A percentile compares a stretch with the other conserved stretches of the same genome.
phyloP scores from a whole-genome alignment of 2,797 vertebrate species.

The Poecilia wingei region DNA sequence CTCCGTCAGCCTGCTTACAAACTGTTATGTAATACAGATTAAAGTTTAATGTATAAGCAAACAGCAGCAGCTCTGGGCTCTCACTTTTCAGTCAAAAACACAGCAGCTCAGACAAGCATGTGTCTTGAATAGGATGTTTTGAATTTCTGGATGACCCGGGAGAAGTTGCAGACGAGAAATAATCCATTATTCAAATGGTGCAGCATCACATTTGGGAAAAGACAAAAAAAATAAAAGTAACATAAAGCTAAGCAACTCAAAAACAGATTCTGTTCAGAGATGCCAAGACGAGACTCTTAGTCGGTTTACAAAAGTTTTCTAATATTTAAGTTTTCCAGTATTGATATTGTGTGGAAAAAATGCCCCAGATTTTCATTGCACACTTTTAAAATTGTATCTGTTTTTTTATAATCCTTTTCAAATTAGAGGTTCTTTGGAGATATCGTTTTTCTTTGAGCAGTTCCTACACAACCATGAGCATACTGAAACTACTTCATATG shows the following conservation, averaged over 20 bases:
- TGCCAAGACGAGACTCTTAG: background rate
- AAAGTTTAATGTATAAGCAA: background rate
- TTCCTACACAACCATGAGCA: background rate
- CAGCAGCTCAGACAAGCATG: background rate
- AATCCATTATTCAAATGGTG: conserved; percentile 13
- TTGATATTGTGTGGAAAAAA: background rate
- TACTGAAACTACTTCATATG: background rate
- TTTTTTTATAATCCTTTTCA: background rate
- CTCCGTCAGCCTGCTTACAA: conserved; percentile 2
- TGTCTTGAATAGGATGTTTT: conserved; percentile 5
- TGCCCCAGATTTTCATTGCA: background rate
- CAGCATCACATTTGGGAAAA: background rate
- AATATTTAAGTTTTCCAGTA: background rate
- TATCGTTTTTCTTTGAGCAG: background rate
- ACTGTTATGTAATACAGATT: background rate
- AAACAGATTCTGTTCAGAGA: background rate
- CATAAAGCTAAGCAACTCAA: background rate
- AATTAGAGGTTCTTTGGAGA: background rate
- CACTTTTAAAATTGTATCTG: background rate
- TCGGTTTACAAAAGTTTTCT: background rate
- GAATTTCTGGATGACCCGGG: background rate
- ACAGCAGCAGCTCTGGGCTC: background rate
- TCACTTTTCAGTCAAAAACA: background rate
- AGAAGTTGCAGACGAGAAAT: background rate
- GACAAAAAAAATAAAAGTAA: background rate